Base-by-base conservation (phyloP, 2,888 invertebrate species). In the Drosophila tanythrix region DNA sequence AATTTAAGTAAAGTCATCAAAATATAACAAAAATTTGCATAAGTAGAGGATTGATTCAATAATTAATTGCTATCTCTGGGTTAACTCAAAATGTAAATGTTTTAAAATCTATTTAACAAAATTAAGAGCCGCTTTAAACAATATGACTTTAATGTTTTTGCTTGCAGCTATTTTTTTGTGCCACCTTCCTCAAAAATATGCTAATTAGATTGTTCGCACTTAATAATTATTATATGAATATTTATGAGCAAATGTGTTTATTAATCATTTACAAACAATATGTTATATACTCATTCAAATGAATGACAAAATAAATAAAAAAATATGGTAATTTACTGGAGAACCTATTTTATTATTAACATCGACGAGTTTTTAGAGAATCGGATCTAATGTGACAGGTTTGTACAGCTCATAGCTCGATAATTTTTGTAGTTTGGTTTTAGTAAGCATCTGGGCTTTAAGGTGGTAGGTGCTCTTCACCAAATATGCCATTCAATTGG, bases 141-240 rank as follows among this genome's bases (percentile, higher is more conserved):
- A 55, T 53, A 29, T 48, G 48, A 57, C 57, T 53, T 76, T 57
- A 61, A 81, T 58, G 66, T 50, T 58, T 59, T 77, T 76, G 65
- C 56, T 40, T 59, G 40, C 36, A 11, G 13, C 38, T 50, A 53
- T 58, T 70, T 51, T 55, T 11, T 43, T 70, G 52, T 59, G n/a
- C 27, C 27, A 59, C 25, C 18, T 58, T 31, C 15, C 59, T 53
- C 64, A 58, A 72, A 76, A 57, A 72, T 73, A 79, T 85, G 86
- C 72, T 85, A 74, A 89, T 79, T 69, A 66, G 62, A 76, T 64
- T 76, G 83, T 84, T 84, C 90, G 66, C 84, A 84, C 84, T 82
- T 85, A 65, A 88, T 88, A 73, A 85, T 79, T 70, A 71, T 70
- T 59, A 73, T 79, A 82, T 89, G 90, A 80, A 84, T 84, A 88